These are phyloP conservation scores for Anoura caudifer DNA, from an alignment of 2,113 vertebrate species.

Conservation along the genomic window DNA sequence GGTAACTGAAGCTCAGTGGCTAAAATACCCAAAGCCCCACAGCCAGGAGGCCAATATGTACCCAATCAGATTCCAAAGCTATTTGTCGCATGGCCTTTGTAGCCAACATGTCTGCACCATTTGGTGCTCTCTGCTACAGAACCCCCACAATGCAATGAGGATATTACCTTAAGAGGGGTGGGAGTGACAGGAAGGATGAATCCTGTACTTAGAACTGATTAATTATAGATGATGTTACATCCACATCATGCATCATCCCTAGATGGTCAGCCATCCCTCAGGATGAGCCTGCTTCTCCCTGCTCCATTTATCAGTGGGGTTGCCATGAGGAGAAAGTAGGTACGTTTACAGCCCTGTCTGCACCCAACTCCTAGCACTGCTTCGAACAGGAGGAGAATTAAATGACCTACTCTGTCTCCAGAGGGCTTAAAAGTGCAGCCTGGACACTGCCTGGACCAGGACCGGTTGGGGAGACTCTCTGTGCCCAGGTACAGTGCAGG, in stretches of 20 bases:
- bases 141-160: background rate
- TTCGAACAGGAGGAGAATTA: background rate
- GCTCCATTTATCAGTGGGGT: background rate
- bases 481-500: background rate
- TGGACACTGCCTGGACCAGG: background rate
- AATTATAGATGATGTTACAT: constrained; percentile 60
- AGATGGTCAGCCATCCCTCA: background rate
- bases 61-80: background rate
- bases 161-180: background rate
- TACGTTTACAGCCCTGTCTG: background rate
- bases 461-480: background rate
- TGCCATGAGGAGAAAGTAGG: background rate
- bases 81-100: background rate
- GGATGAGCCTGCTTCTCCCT: background rate
- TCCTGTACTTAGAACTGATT: constrained; percentile 37
- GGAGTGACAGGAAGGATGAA: background rate
- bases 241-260: background rate
- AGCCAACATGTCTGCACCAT: background rate
- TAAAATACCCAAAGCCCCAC: background rate
- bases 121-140: background rate
- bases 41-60: background rate
- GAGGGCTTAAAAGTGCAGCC: background rate
- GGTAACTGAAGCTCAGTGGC: background rate
- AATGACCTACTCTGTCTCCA: background rate
- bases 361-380: background rate